Evolutionary conservation across 2,888 invertebrate species (phyloP), one percentile per base, ranked within the genome.

Genomic region (Drosophila mimica): DNA sequence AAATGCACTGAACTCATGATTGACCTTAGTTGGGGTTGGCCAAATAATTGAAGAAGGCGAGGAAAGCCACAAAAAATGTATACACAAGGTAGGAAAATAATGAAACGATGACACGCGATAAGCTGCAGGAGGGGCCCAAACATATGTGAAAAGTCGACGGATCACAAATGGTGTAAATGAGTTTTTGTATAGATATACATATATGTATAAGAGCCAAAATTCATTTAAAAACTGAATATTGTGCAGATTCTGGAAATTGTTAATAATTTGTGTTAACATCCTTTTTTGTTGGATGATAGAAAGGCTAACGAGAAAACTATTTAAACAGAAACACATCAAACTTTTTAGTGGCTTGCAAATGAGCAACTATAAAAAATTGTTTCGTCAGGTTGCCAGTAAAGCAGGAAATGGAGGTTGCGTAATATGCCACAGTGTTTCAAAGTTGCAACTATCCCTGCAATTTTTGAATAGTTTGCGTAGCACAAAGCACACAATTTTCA

Each of bases 311-410:
- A 48, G 51, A 53, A 79, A 88, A 85, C 80, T 74, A 88, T 83
- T 88, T 80, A 70, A 83, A 75, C 65, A 70, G 69, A 62, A 79
- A 66, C 76, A 65, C 59, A 56, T 71, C 48, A 61, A 85, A 88
- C 67, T 81, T 73, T 79, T 75, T 67, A 76, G 86, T 77, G 83
- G 90, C 68, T 85, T 72, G 80, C 68, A 81, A 83, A 81, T 81
- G 75, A 66, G 73, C 69, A 90, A 90, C 90, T 86, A 78, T 88
- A 82, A 79, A 82, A 76, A 76, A 80, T 80, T 78, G 76, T 57
- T 75, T 17, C 54, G 54, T 56, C 65, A 64, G 60, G 64, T 53
- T 64, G 58, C 49, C n/a, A 57, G 63, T 36, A 56, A 7, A 30
- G 20, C 54, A 34, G 33, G n/a, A 20, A 51, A 31, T n/a, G 25